phyloP scores from a whole-genome alignment of 2,113 vertebrate genomes.

The Lasiurus borealis region DNA sequence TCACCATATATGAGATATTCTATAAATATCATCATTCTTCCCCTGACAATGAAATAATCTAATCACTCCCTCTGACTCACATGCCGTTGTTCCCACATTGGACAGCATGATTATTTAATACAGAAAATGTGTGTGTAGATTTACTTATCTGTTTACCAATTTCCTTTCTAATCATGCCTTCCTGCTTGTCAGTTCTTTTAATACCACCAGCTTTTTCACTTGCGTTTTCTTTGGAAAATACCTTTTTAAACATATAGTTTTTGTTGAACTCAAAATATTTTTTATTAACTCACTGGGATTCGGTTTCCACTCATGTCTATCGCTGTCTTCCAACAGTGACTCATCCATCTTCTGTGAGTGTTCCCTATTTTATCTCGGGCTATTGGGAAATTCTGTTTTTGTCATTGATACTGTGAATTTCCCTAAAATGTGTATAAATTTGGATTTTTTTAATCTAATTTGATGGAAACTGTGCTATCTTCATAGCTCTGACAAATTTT shows the following conservation, averaged over 20 bases:
- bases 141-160: background rate
- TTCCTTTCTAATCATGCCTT: no score
- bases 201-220: background rate
- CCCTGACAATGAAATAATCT: background rate
- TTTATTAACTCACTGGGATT: accelerated
- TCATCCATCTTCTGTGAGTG: accelerated
- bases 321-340: no score
- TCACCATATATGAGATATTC: background rate
- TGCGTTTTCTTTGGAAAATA: background rate
- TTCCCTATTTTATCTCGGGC: accelerated
- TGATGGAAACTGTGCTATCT: background rate
- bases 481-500: background rate
- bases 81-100: accelerated
- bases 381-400: no score
- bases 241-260: background rate
- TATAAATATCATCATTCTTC: background rate
- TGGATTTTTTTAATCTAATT: background rate
- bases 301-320: accelerated
- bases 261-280: background rate
- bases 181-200: no score
- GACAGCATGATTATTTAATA: no score
- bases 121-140: background rate
- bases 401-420: accelerated
- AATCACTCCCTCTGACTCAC: accelerated
- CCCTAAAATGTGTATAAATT: accelerated